These are phyloP conservation scores for Rhamnusium bicolor DNA, from an alignment of 2,888 invertebrate species.

Conservation along the genomic window DNA sequence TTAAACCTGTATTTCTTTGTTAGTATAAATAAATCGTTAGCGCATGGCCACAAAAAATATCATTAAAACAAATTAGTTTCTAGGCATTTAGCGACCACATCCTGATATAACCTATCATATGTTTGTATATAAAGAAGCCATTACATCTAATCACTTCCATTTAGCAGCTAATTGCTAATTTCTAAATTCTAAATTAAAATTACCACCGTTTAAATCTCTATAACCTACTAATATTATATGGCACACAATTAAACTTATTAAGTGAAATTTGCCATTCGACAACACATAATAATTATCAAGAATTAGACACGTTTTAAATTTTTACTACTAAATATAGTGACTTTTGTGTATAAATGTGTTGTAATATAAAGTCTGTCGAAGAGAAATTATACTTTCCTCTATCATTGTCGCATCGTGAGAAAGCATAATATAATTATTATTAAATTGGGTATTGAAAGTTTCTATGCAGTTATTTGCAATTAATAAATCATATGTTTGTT, in stretches of 20 bases:
- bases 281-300: neutral
- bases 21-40: no score
- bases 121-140: neutral
- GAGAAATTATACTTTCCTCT: slow-evolving; percentile 8
- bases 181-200: slow-evolving; percentile 3
- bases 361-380: neutral
- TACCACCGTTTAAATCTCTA: neutral
- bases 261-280: neutral
- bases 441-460: neutral
- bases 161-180: slow-evolving; percentile 10
- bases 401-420: neutral
- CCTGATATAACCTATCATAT: neutral
- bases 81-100: neutral
- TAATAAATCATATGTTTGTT: neutral
- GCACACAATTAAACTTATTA: neutral
- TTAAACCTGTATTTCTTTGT: no score
- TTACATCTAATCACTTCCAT: slow-evolving; percentile 3
- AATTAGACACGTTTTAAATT: neutral
- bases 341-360: neutral
- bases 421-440: slow-evolving; percentile 1
- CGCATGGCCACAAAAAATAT: neutral
- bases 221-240: slow-evolving; percentile 1
- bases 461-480: neutral
- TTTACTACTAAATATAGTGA: neutral
- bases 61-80: neutral